A percentile compares a stretch with the other conserved stretches of the same genome.
phyloP scores from a whole-genome alignment of 2,888 invertebrate species.

The Ornithoptera alexandrae region DNA sequence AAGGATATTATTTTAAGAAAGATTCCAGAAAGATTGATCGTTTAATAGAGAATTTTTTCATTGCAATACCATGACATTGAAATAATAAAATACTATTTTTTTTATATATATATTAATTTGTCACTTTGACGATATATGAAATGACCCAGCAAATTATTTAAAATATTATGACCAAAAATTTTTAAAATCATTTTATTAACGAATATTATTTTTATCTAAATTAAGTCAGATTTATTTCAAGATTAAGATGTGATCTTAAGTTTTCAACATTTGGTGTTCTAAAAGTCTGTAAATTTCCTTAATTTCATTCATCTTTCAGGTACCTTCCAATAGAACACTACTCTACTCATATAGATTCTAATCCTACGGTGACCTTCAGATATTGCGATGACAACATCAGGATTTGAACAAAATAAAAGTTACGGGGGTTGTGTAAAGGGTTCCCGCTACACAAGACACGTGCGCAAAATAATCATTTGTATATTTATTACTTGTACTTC shows the following conservation, averaged over 20 bases:
- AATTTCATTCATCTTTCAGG: constrained; percentile 5
- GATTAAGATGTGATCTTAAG: too few species aligned
- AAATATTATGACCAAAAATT: too few species aligned
- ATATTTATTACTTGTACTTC: constrained; percentile 76
- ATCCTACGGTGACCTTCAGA: constrained; percentile 52
- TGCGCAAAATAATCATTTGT: constrained; percentile 68
- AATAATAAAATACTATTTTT: too few species aligned
- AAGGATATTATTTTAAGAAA: not conserved
- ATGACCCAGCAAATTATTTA: too few species aligned
- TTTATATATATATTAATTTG: too few species aligned
- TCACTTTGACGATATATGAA: too few species aligned
- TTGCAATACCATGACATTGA: too few species aligned
- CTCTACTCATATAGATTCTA: constrained; percentile 39
- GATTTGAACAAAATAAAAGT: constrained; percentile 39
- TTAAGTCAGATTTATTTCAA: too few species aligned
- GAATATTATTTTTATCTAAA: too few species aligned
- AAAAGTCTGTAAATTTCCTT: too few species aligned
- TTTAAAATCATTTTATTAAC: too few species aligned
- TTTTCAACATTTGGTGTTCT: too few species aligned
- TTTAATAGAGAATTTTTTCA: not conserved
- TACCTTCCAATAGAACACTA: constrained; percentile 37
- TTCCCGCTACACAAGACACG: constrained; percentile 72
- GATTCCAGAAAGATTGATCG: constrained; percentile 1
- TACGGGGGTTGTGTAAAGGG: constrained; percentile 47
- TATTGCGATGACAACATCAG: constrained; percentile 56